Base-by-base conservation (phyloP, 1,140 invertebrate species). In the Papilio polytes region DNA sequence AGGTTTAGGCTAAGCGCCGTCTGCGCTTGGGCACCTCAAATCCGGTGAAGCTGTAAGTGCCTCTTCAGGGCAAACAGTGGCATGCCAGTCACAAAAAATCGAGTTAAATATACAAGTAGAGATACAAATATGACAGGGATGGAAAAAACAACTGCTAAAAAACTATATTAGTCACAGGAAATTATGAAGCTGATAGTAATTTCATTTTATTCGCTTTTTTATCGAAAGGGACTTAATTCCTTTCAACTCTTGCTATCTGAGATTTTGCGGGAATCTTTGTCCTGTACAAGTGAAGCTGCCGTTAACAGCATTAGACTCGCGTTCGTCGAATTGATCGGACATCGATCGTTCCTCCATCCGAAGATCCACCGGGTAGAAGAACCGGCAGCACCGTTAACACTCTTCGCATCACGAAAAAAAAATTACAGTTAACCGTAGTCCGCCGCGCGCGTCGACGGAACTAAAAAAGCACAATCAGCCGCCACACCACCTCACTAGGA, bases 401-500 rank as follows among this genome's bases (percentile, higher is more conserved):
- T 80, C 82, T 82, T 88, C 81, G 87, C 85, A 92, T 88, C 90
- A 90, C 91, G 90, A 92, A 93, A 94, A 94, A 74, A 90, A 94
- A 93, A 92, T 76, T 93, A 94, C 92, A 93, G 93, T 94, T 94
- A 94, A 72, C 83, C 85, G 80, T 82, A 85, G 85, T 78, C 77
- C 83, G 83, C 83, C 86, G 88, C 83, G 85, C 87, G 87, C 83
- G 91, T 63, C 88, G 85, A 84, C 85, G 87, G 87, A 83, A 86
- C 92, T 91, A 93, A 94, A 94, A 94, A 94, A 94, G 88, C 92
- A 93, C 88, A 90, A 89, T 81, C 87, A 80, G 77, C 82, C 84
- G 81, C 85, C 82, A 85, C 86, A 81, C 86, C 90, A 90, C 90
- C 84, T 90, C 88, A 89, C 85, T 86, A 89, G 86, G 90, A 94